Conservation (phyloP, 1,140 invertebrate species). For the Bombus fervidus region DNA sequence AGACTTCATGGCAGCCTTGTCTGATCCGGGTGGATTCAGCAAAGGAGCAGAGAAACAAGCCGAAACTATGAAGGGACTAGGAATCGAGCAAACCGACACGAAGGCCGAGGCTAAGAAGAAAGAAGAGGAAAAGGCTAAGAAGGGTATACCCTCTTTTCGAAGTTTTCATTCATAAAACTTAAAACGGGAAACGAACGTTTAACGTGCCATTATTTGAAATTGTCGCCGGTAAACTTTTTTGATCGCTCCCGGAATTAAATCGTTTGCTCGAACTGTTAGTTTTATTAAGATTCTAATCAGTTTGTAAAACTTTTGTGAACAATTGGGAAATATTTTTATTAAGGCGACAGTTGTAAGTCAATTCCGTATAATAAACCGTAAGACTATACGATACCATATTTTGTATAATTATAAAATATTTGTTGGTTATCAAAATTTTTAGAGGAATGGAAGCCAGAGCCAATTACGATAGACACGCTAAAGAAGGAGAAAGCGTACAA, state of each 20-base stretch:
- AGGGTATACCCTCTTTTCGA: conserved; percentile 51
- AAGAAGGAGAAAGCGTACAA: conserved; percentile 97
- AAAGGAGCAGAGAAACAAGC: conserved; percentile 90
- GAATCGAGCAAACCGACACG: conserved; percentile 79
- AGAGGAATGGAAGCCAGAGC: conserved; percentile 89
- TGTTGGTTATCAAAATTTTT: background rate
- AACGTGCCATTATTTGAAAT: background rate
- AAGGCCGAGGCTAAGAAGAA: conserved; percentile 79
- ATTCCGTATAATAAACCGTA: background rate
- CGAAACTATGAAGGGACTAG: conserved; percentile 87
- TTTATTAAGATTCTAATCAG: background rate
- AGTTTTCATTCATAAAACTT: background rate
- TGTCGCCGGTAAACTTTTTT: background rate
- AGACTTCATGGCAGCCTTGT: conserved; percentile 99
- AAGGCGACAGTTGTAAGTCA: too few species aligned
- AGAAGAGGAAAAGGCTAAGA: conserved; percentile 77
- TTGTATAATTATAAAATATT: background rate
- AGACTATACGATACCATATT: background rate
- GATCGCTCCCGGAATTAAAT: background rate
- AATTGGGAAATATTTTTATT: background rate
- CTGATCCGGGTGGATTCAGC: conserved; percentile 96
- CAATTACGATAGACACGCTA: conserved; percentile 94
- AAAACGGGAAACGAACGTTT: background rate
- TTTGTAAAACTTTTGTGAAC: background rate
- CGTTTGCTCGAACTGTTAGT: background rate